Evolutionary conservation across 2,113 vertebrate species (phyloP).

Genomic region (Strigops habroptila): DNA sequence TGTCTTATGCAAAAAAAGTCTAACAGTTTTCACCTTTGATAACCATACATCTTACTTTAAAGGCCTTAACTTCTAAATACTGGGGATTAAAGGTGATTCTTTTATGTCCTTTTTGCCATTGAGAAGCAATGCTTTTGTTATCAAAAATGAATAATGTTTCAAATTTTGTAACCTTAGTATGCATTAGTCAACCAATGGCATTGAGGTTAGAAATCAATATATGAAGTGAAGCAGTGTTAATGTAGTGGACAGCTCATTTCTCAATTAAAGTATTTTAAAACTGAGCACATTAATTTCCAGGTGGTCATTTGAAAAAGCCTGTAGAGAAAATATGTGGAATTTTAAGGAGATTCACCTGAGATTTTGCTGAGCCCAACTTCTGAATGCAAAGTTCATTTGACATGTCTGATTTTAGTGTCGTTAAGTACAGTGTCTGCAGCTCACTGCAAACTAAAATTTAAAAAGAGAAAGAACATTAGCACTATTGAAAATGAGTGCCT

Average conservation of each 20-base stretch:
- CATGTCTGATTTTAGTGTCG: neutral
- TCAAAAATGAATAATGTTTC: constrained; percentile 36
- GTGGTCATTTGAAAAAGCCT: neutral
- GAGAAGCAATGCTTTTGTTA: neutral
- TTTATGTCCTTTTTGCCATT: constrained; percentile 13
- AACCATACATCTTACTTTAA: constrained; percentile 35
- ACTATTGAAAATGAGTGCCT: neutral
- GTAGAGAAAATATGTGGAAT: neutral
- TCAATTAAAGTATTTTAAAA: neutral
- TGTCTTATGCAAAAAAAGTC: constrained; percentile 30
- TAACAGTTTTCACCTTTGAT: constrained; percentile 24
- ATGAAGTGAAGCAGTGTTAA: neutral
- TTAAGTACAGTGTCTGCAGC: neutral
- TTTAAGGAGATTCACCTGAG: neutral
- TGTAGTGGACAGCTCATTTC: neutral
- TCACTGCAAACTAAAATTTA: neutral
- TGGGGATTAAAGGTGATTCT: constrained; percentile 6
- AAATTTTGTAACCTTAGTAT: neutral
- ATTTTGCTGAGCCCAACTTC: neutral
- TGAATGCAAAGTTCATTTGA: neutral
- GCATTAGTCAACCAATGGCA: neutral
- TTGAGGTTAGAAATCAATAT: neutral
- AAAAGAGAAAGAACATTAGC: neutral
- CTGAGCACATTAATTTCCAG: neutral
- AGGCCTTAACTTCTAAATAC: constrained; percentile 36